phyloP scores from a whole-genome alignment of 2,113 vertebrate species.

The Apeltes quadracus region DNA sequence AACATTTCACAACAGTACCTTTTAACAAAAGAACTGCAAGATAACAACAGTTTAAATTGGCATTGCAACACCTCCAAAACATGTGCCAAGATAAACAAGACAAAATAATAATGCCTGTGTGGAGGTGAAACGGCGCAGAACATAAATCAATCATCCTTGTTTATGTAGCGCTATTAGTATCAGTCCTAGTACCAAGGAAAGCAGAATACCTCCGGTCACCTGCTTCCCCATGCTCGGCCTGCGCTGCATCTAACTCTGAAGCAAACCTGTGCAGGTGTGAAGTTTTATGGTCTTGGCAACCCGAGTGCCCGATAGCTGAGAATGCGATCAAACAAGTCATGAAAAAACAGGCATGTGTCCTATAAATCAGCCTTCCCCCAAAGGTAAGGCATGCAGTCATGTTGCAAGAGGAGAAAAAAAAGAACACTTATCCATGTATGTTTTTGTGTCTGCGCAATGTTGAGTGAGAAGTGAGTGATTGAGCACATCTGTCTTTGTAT shows the following conservation, averaged over 20 bases:
- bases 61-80: constrained; percentile 19
- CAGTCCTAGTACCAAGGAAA: constrained; percentile 43
- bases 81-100: constrained; percentile 13
- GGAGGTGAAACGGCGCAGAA: constrained; percentile 14
- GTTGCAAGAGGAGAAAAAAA: constrained; percentile 41
- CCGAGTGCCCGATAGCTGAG: constrained; percentile 60
- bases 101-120: constrained; percentile 8
- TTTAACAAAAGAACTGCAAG: background rate
- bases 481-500: constrained; percentile 52
- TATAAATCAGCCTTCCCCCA: constrained; percentile 74
- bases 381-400: constrained; percentile 60
- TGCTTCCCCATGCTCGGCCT: constrained; percentile 53
- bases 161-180: constrained; percentile 16
- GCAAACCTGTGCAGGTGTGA: constrained; percentile 72
- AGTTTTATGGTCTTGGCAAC: constrained; percentile 74
- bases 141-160: constrained; percentile 54
- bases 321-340: constrained; percentile 82
- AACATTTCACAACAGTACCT: background rate
- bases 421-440: constrained; percentile 51
- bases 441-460: constrained; percentile 39
- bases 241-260: constrained; percentile 37
- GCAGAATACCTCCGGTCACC: constrained; percentile 61
- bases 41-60: background rate
- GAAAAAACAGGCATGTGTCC: constrained; percentile 75
- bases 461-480: constrained; percentile 48